Evolutionary conservation across 2,113 vertebrate species (phyloP).

Genomic region (Corvus cornix): DNA sequence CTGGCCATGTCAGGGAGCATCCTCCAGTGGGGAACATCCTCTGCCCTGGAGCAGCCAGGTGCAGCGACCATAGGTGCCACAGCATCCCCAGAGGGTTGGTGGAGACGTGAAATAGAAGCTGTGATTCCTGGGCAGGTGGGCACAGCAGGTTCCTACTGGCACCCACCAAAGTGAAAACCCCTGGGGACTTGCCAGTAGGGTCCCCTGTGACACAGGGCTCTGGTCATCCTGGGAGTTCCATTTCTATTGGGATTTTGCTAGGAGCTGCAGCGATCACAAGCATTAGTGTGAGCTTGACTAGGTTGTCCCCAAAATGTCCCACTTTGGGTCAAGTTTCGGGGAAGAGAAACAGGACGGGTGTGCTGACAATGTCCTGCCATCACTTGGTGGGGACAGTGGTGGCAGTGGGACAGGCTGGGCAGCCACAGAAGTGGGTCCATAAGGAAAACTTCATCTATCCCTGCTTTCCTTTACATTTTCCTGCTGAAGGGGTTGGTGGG

Average conservation of each 20-base stretch:
- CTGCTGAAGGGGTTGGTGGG: neutral
- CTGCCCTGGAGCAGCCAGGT: accelerated
- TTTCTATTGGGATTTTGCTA: neutral
- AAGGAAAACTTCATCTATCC: neutral
- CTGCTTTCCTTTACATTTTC: neutral
- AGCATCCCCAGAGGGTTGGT: neutral
- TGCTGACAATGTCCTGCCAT: neutral
- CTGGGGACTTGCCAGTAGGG: neutral
- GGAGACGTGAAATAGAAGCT: neutral
- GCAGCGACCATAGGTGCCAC: neutral
- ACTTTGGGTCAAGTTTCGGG: neutral
- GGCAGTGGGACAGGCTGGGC: neutral
- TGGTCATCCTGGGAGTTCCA: neutral
- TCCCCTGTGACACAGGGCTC: neutral
- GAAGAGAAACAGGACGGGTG: neutral
- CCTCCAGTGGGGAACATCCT: accelerated
- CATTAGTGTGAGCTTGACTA: neutral
- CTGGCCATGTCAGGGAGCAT: accelerated
- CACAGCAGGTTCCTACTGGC: neutral
- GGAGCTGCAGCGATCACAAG: neutral
- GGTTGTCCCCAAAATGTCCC: neutral
- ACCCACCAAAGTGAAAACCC: neutral
- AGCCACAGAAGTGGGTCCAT: neutral
- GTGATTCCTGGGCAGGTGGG: neutral
- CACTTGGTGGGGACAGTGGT: accelerated